Conservation (phyloP, 1,140 invertebrate genomes). For the Apolygus lucorum region DNA sequence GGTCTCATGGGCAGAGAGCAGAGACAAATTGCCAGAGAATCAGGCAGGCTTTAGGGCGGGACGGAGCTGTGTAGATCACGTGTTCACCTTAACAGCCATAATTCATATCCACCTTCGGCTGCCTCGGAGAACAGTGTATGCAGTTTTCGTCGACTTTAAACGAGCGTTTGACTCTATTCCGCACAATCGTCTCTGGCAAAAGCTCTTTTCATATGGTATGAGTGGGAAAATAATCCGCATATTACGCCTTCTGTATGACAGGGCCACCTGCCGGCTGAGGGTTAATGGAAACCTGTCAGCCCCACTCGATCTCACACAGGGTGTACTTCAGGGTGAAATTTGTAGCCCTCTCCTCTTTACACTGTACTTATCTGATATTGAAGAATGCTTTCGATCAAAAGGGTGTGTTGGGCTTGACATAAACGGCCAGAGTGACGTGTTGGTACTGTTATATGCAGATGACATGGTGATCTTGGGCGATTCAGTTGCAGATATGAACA, state of each 20-base stretch:
- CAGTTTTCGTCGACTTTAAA: conserved; percentile 24
- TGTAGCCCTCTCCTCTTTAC: neutral
- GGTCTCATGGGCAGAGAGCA: no score
- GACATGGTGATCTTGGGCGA: neutral
- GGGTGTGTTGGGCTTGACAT: neutral
- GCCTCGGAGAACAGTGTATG: neutral
- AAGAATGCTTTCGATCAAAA: neutral
- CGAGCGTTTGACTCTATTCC: conserved; percentile 27
- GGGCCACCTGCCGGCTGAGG: neutral
- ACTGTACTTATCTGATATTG: neutral
- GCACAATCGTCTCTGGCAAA: conserved; percentile 23
- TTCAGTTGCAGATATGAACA: neutral
- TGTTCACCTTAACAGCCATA: neutral
- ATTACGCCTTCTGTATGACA: neutral
- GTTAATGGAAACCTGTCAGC: neutral
- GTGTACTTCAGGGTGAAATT: neutral
- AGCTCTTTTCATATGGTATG: conserved; percentile 16
- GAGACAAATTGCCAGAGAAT: conserved; percentile 12
- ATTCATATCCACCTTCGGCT: neutral
- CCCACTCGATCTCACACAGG: neutral
- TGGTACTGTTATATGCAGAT: neutral
- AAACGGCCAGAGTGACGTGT: neutral
- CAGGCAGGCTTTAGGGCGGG: conserved; percentile 22
- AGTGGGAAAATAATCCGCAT: neutral
- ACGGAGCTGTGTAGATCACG: neutral